Evolutionary conservation across 2,888 invertebrate genomes (phyloP).

Genomic region (Nymphalis c-album): DNA sequence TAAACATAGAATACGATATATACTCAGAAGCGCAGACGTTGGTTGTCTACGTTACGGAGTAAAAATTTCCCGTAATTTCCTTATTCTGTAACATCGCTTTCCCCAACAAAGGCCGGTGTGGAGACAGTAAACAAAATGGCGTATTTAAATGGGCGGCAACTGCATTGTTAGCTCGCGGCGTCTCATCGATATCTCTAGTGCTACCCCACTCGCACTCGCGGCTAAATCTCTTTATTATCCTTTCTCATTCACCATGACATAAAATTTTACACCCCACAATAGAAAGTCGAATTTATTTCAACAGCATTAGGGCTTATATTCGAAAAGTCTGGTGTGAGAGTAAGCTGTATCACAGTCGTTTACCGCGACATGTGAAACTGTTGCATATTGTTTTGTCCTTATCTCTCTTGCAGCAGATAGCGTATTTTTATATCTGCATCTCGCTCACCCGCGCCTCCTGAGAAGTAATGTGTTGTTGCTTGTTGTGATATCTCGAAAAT

Average conservation of each 20-base stretch:
- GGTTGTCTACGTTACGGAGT: slow-evolving; percentile 3
- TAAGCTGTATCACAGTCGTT: slow-evolving; percentile 48
- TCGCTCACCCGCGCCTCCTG: slow-evolving; percentile 67
- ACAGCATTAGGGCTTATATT: slow-evolving; percentile 42
- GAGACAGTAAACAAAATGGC: slow-evolving; percentile 81
- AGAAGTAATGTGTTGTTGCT: slow-evolving; percentile 81
- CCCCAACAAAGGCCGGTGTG: slow-evolving; percentile 70
- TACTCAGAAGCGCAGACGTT: neutral
- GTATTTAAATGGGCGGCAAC: slow-evolving; percentile 81
- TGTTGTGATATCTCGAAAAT: slow-evolving; percentile 83
- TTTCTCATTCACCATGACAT: slow-evolving; percentile 55
- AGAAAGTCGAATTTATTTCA: slow-evolving; percentile 42
- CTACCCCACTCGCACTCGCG: slow-evolving; percentile 63
- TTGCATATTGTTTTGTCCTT: slow-evolving; percentile 66
- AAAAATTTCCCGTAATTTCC: slow-evolving; percentile 78
- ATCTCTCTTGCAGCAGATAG: slow-evolving; percentile 51
- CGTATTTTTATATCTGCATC: slow-evolving; percentile 68
- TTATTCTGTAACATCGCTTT: slow-evolving; percentile 76
- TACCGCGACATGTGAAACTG: slow-evolving; percentile 66
- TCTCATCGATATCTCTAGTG: slow-evolving; percentile 51
- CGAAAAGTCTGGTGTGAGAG: slow-evolving; percentile 16
- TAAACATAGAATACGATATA: neutral
- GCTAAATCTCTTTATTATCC: slow-evolving; percentile 65
- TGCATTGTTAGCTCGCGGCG: slow-evolving; percentile 67
- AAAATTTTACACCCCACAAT: slow-evolving; percentile 41